Percentiles rank a stretch among this genome's conserved stretches.
These are phyloP conservation scores for Hyles euphorbiae DNA, from an alignment of 1,140 invertebrate genomes.

Conservation along the genomic window DNA sequence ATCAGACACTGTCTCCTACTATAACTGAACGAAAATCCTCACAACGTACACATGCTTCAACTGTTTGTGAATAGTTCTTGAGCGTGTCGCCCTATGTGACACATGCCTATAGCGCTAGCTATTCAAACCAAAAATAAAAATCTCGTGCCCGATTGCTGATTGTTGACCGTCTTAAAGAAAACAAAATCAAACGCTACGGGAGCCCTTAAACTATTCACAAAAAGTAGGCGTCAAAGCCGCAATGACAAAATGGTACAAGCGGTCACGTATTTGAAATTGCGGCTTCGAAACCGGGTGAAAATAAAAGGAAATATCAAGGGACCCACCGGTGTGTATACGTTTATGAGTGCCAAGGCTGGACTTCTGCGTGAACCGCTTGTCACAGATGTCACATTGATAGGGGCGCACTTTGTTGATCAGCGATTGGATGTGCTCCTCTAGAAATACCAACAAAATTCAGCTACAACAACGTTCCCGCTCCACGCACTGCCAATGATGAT, in stretches of 20 bases:
- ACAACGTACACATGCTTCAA: conserved; percentile 74
- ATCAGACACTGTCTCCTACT: conserved; percentile 64
- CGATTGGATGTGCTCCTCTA: conserved; percentile 77
- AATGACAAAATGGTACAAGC: conserved; percentile 38
- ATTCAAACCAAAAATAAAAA: conserved; percentile 10
- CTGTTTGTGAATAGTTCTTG: conserved; percentile 77
- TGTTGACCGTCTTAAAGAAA: background rate
- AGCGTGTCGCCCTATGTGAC: conserved; percentile 58
- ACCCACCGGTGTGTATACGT: conserved; percentile 85
- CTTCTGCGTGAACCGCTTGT: conserved; percentile 87
- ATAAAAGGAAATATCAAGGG: conserved; percentile 67
- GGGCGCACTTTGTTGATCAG: conserved; percentile 81
- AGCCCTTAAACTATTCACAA: conserved; percentile 75
- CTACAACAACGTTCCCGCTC: conserved; percentile 56
- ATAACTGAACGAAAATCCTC: conserved; percentile 51
- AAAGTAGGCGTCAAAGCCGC: conserved; percentile 66
- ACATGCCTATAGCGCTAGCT: conserved; percentile 3
- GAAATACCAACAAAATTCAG: conserved; percentile 72
- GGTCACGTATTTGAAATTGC: conserved; percentile 25
- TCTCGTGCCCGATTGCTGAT: background rate
- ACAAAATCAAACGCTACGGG: conserved; percentile 29
- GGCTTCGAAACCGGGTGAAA: conserved; percentile 64
- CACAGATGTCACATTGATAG: conserved; percentile 85
- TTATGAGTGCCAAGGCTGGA: conserved; percentile 89
- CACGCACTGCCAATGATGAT: conserved; percentile 34